Evolutionary conservation across 2,113 vertebrate species (phyloP).

Genomic region (Perca flavescens): DNA sequence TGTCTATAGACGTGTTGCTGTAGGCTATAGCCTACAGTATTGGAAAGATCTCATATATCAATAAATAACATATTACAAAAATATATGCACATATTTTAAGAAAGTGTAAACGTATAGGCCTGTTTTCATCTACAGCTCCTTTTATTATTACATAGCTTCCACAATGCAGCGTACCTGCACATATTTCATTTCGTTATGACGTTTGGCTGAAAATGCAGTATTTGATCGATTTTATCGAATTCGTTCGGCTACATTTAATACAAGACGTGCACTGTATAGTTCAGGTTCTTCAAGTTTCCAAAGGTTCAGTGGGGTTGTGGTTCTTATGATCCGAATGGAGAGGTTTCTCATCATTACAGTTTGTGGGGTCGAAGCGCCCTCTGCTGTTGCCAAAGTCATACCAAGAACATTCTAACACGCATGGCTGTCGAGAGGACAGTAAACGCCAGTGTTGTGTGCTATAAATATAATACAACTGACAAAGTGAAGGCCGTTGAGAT

Average conservation of each 20-base stretch:
- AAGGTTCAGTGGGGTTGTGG: neutral
- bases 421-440: neutral
- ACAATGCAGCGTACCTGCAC: neutral
- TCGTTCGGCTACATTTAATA: neutral
- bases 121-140: neutral
- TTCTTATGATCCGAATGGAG: neutral
- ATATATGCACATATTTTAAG: neutral
- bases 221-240: neutral
- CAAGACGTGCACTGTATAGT: neutral
- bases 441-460: neutral
- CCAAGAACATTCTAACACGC: rapidly evolving
- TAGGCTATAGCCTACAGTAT: neutral
- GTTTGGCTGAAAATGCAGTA: neutral
- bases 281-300: neutral
- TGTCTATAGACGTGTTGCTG: neutral
- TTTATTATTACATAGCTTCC: neutral
- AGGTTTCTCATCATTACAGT: neutral
- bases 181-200: neutral
- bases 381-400: constrained; percentile 33
- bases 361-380: constrained; percentile 54
- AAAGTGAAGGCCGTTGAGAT: neutral
- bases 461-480: neutral
- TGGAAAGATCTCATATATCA: neutral
- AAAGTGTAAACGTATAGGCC: neutral
- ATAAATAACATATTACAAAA: neutral